Evolutionary conservation across 2,888 invertebrate genomes (phyloP).

Genomic region (Schrankia costaestrigalis): DNA sequence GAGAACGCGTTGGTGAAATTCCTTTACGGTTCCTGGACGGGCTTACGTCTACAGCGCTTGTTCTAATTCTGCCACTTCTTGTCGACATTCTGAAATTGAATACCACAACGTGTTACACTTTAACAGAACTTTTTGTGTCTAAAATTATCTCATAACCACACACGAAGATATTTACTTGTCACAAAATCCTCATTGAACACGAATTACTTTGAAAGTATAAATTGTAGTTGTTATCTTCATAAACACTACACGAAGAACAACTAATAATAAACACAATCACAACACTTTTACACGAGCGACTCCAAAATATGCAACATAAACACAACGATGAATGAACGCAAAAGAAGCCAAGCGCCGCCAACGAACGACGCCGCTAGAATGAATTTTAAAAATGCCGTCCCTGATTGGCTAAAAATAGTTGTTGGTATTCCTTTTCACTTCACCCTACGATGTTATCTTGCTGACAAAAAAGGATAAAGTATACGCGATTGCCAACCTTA

Average conservation of each 20-base stretch:
- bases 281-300: constrained; percentile 21
- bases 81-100: constrained; percentile 61
- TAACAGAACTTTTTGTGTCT: constrained; percentile 34
- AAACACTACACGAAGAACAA: constrained; percentile 9
- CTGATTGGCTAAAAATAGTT: constrained; percentile 64
- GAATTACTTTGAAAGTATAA: too few relatives aligned
- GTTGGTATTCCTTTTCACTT: constrained; percentile 28
- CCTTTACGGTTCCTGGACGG: constrained; percentile 62
- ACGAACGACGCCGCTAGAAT: constrained; percentile 60
- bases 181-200: constrained; percentile 32
- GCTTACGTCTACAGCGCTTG: constrained; percentile 55
- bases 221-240: constrained; percentile 14
- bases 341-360: constrained; percentile 62
- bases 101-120: constrained; percentile 25
- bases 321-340: constrained; percentile 40
- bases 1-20: constrained; percentile 68
- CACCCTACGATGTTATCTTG: too few relatives aligned
- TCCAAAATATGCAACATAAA: constrained; percentile 43
- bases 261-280: not conserved
- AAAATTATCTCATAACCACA: constrained; percentile 66
- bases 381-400: constrained; percentile 56
- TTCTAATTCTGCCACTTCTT: constrained; percentile 62
- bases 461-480: constrained; percentile 15
- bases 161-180: constrained; percentile 53
- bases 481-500: too few relatives aligned